These are phyloP conservation scores for Dasyornis broadbenti DNA, from an alignment of 2,113 vertebrate genomes.

Conservation along the genomic window DNA sequence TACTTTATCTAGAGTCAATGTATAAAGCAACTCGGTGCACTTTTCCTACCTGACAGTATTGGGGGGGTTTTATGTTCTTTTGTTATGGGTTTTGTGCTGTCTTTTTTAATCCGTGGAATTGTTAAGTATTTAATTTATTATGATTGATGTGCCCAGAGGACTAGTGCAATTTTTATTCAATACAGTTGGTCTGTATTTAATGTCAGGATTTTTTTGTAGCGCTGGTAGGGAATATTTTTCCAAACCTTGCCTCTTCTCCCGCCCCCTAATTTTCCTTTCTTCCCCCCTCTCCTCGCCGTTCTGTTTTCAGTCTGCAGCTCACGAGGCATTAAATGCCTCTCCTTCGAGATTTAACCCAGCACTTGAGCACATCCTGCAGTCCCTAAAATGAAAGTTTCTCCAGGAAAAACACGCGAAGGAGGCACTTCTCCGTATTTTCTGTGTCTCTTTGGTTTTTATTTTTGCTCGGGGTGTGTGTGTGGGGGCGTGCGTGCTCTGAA, in stretches of 20 bases:
- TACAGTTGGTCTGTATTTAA: constrained; percentile 71
- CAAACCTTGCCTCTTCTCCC: background rate
- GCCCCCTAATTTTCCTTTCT: background rate
- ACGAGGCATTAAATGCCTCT: background rate
- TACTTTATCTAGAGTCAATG: constrained; percentile 68
- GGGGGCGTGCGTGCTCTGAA: background rate
- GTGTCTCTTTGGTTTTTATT: background rate
- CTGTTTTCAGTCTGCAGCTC: background rate
- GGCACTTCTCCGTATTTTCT: background rate
- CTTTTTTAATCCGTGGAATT: constrained; percentile 55
- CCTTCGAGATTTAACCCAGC: background rate
- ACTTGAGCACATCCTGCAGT: background rate
- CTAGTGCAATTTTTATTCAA: constrained; percentile 75
- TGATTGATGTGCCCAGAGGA: constrained; percentile 72
- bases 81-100: constrained; percentile 60
- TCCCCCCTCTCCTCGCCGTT: background rate
- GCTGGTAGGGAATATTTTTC: constrained; percentile 69
- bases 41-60: constrained; percentile 76
- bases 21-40: constrained; percentile 80
- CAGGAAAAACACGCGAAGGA: background rate
- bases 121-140: constrained; percentile 76
- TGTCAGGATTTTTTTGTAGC: constrained; percentile 50
- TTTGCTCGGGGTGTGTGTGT: background rate
- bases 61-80: constrained; percentile 39
- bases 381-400: background rate